These are phyloP conservation scores for Agonopterix alstromeriana DNA, from an alignment of 2,888 invertebrate species.

Conservation along the genomic window DNA sequence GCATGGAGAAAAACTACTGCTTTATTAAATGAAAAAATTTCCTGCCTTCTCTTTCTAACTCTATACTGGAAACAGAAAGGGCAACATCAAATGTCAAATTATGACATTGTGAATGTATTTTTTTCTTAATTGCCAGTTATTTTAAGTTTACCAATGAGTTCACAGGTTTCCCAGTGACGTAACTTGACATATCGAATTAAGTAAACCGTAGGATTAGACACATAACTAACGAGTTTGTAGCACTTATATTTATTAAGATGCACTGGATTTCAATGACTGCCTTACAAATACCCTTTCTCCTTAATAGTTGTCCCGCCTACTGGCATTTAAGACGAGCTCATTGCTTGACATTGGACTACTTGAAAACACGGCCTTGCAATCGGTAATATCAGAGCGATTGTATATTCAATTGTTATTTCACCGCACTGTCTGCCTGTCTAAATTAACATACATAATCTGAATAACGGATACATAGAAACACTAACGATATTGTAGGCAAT, in stretches of 20 bases:
- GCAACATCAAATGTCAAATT: too few species aligned
- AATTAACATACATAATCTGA: conserved; percentile 25
- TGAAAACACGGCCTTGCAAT: conserved; percentile 40
- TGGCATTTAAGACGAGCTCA: conserved; percentile 57
- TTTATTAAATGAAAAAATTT: too few species aligned
- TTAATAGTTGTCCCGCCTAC: conserved; percentile 32
- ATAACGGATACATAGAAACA: background rate
- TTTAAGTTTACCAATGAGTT: too few species aligned
- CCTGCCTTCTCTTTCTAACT: too few species aligned
- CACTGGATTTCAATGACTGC: background rate
- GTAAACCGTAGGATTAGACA: background rate
- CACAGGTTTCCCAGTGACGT: too few species aligned
- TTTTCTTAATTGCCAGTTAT: too few species aligned
- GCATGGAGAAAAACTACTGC: too few species aligned
- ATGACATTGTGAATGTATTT: too few species aligned
- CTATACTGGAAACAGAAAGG: too few species aligned
- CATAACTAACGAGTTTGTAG: background rate
- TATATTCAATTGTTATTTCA: conserved; percentile 36
- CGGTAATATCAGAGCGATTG: conserved; percentile 35
- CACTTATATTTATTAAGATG: background rate
- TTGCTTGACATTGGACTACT: conserved; percentile 51
- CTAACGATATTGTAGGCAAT: conserved; percentile 13
- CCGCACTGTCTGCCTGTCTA: conserved; percentile 21
- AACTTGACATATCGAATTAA: too few species aligned
- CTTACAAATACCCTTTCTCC: conserved; percentile 27